Conservation (phyloP, 2,113 vertebrate genomes). For the Catharus bicknelli region DNA sequence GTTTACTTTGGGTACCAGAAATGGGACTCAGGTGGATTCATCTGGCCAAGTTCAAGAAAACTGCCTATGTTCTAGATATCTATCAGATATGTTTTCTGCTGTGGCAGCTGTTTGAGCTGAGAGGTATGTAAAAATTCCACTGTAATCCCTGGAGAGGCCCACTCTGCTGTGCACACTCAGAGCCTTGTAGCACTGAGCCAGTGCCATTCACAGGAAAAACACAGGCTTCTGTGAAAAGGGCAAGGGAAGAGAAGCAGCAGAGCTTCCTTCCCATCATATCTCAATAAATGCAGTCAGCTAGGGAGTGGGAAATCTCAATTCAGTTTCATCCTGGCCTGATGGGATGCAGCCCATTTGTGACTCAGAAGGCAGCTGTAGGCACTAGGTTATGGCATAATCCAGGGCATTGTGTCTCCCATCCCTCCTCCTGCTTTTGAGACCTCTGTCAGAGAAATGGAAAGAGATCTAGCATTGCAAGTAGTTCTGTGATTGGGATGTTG, state of each 20-base stretch:
- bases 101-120: background rate
- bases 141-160: background rate
- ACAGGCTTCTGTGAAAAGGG: background rate
- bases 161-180: accelerated
- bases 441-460: background rate
- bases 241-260: background rate
- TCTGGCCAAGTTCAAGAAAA: background rate
- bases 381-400: background rate
- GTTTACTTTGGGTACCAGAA: background rate
- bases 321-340: background rate
- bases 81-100: background rate
- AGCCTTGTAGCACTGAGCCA: background rate
- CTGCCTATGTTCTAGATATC: background rate
- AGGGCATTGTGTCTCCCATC: background rate
- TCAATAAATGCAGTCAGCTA: background rate
- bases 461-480: background rate
- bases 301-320: background rate
- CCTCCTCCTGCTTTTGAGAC: background rate
- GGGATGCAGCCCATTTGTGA: background rate
- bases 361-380: background rate
- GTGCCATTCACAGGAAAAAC: background rate
- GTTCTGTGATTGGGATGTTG: background rate
- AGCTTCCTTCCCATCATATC: background rate
- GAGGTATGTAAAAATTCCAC: background rate
- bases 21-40: background rate